A percentile compares a stretch with the other conserved stretches of the same genome.
Conservation (phyloP, 2,888 invertebrate species). For the Lithophane socia region DNA sequence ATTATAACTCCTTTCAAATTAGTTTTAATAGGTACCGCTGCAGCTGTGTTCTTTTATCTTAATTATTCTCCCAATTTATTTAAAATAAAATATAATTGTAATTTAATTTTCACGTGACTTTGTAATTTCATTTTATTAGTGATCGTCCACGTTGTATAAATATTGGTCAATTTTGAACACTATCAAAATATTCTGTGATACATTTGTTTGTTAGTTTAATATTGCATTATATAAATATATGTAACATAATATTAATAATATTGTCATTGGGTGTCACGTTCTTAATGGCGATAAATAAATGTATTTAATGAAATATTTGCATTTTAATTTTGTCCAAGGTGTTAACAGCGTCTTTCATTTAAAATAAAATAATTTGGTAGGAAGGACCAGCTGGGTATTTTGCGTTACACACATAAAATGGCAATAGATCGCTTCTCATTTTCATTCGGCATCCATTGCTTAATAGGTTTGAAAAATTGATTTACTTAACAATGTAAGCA, state of each 20-base stretch:
- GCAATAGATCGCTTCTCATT: not conserved
- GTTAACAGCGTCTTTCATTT: not conserved
- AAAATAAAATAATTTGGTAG: not conserved
- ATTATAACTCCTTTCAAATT: not conserved
- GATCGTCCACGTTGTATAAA: slow-evolving; percentile 82
- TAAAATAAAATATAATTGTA: slow-evolving; percentile 50
- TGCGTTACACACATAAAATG: not conserved
- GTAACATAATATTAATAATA: slow-evolving; percentile 74
- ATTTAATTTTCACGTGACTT: slow-evolving; percentile 61
- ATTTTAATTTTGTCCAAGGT: slow-evolving; percentile 49
- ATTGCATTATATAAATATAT: slow-evolving; percentile 74
- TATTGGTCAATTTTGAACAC: slow-evolving; percentile 89
- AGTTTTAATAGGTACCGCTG: not conserved
- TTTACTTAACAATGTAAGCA: not conserved
- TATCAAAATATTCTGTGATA: slow-evolving; percentile 90
- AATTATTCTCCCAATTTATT: slow-evolving; percentile 55
- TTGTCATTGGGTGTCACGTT: slow-evolving; percentile 86
- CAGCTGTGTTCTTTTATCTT: slow-evolving; percentile 1
- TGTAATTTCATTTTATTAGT: slow-evolving; percentile 64
- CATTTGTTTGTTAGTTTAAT: slow-evolving; percentile 86
- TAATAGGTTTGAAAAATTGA: not conserved
- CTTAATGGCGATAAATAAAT: slow-evolving; percentile 87
- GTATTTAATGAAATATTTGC: slow-evolving; percentile 72
- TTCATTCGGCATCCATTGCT: not conserved
- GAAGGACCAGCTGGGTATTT: not conserved